Evolutionary conservation across 2,888 invertebrate species (phyloP), one percentile per base, ranked within the genome.

Genomic region (Cyaniris semiargus): DNA sequence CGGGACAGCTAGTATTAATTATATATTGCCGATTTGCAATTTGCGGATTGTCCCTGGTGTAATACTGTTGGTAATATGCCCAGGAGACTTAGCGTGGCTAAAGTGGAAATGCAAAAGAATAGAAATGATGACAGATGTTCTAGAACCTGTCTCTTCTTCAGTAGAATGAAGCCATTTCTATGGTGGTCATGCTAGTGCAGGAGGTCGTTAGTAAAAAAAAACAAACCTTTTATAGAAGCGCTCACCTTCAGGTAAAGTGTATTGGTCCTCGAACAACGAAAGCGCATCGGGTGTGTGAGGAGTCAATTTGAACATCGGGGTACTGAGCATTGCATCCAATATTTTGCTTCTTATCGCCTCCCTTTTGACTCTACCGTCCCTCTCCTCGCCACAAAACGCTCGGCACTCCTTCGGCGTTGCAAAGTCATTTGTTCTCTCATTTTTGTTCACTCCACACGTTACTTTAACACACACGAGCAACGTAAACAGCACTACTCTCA

Each of bases 161-260:
- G 38, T 38, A 38, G 38, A 38, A 38, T 44, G 44, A 44, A 44
- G 13, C 44, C 10, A 2, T 44, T 44, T 44, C 44, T 44, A 44
- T 44, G 44, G 10, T 44, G 44, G 10, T 44, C 10, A 44, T 44
- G 44, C 44, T 44, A 44, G 44, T 44, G 44, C 44, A 10, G 44
- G 44, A 44, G 44, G 10, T 44, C 10, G 10, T 44, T 34, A 34
- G 7, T 34, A 7, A 34, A 34, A 7, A 34, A 7, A 34, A 38
- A 44, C n/a, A 44, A 44, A 44, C 10, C 44, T 44, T 44, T 44
- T 44, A 44, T 44, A 44, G 10, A 44, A 44, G 44, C 44, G 10
- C 44, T 44, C 13, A 90, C 92, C 91, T 86, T 88, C 88, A 21
- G 92, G 92, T 71, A 92, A 82, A 76, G 89, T 87, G 79, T 91